A percentile compares a stretch with the other conserved stretches of the same genome.
Evolutionary conservation across 2,113 vertebrate species (phyloP).

Genomic region (Ursus arctos): DNA sequence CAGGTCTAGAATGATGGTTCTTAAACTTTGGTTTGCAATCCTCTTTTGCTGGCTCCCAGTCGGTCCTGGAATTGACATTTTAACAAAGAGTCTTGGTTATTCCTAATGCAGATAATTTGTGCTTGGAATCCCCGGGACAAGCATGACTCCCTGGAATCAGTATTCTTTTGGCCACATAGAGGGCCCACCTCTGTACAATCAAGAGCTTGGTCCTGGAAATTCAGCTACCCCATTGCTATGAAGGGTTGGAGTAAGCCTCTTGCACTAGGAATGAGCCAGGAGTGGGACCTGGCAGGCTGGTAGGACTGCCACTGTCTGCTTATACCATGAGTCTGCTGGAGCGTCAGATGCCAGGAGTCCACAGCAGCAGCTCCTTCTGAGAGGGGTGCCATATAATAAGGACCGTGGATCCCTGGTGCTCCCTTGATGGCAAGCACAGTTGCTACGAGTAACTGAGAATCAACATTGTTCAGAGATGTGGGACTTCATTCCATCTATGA

Average conservation of each 20-base stretch:
- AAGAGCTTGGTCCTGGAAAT: background rate
- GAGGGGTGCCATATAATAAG: background rate
- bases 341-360: background rate
- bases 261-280: background rate
- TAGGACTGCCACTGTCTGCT: background rate
- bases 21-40: background rate
- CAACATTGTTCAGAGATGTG: background rate
- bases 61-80: background rate
- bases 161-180: background rate
- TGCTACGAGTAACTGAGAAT: background rate
- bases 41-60: background rate
- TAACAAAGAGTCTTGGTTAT: background rate
- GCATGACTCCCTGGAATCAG: background rate
- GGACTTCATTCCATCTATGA: background rate
- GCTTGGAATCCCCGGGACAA: background rate
- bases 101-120: background rate
- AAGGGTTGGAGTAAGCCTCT: background rate
- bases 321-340: background rate
- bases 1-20: background rate
- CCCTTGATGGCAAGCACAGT: background rate
- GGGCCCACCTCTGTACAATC: background rate
- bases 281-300: background rate
- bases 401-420: background rate
- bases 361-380: background rate
- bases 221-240: background rate